phyloP scores from a whole-genome alignment of 2,113 vertebrate genomes.

The Trematocara macrostoma region DNA sequence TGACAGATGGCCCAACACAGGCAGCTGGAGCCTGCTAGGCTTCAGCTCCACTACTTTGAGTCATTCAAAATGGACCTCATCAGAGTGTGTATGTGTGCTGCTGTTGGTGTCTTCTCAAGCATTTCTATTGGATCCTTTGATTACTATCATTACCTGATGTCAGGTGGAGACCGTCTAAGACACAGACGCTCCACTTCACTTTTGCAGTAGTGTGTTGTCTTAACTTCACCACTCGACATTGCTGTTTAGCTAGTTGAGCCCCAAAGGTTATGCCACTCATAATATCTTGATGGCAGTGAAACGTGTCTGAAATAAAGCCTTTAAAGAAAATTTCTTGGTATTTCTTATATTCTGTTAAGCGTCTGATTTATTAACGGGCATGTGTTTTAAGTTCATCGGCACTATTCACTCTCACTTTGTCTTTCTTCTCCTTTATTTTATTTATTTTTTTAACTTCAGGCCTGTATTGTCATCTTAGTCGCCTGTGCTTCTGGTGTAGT shows the following conservation, averaged over 20 bases:
- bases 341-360: background rate
- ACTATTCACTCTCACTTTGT: background rate
- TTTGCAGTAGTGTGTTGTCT: background rate
- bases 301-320: background rate
- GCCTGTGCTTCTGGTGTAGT: background rate
- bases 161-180: background rate
- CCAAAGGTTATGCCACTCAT: background rate
- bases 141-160: background rate
- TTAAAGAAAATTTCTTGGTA: background rate
- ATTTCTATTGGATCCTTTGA: background rate
- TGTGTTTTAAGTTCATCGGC: background rate
- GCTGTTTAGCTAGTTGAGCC: background rate
- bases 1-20: background rate
- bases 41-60: background rate
- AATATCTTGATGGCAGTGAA: background rate
- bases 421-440: background rate
- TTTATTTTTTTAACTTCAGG: background rate
- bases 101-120: background rate
- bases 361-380: background rate
- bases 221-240: background rate
- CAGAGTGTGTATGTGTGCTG: background rate
- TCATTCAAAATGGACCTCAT: background rate
- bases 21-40: background rate
- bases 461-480: background rate
- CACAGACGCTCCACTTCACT: background rate